Base-by-base conservation (phyloP, 2,113 vertebrate species). In the Laterallus jamaicensis region DNA sequence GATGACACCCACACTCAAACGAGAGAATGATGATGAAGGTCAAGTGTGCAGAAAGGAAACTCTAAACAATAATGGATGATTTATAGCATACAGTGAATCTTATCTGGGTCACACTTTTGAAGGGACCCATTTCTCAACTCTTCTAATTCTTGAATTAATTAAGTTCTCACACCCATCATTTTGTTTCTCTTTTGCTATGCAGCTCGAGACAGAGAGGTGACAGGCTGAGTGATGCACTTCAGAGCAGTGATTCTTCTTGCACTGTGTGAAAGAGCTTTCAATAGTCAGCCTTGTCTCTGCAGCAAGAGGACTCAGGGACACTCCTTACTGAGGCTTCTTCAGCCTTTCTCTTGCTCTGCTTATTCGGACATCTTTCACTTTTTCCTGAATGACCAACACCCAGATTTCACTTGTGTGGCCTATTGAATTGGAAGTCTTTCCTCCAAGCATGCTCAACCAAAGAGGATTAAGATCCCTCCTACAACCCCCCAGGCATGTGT, bases 61-160 rank as follows among this genome's bases (percentile, higher is more conserved):
- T 97, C 82, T 90, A 88, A 97, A 97, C 91, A 90, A 88, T 94
- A 97, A 96, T 60, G 91, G 86, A 95, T 97, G 96, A 96, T 95
- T 91, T 94, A 87, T 92, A 91, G 81, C 92, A 68, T 52, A 76
- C 71, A 87, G 88, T 73, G 69, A 93, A 66, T 94, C 92, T 95
- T 95, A 95, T 96, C 95, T 92, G 74, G 87, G 95, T 95, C 93
- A 95, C 83, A 71, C 56, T 73, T 92, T 92, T 95, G 82, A 97
- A 97, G 83, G 92, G 70, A 54, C 14, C 66, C 67, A 66, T 96
- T 97, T 94, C 94, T 91, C 93, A 97, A 42, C 58, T 93, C 91
- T 84, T 82, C 88, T 95, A 97, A 97, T 97, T 97, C 96, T 96
- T 96, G 85, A 97, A 96, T 98, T 97, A 97, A 97, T 98, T 95